Evolutionary conservation across 2,888 invertebrate genomes (phyloP), one percentile per base, ranked within the genome.

Genomic region (Megastigmus dorsalis): DNA sequence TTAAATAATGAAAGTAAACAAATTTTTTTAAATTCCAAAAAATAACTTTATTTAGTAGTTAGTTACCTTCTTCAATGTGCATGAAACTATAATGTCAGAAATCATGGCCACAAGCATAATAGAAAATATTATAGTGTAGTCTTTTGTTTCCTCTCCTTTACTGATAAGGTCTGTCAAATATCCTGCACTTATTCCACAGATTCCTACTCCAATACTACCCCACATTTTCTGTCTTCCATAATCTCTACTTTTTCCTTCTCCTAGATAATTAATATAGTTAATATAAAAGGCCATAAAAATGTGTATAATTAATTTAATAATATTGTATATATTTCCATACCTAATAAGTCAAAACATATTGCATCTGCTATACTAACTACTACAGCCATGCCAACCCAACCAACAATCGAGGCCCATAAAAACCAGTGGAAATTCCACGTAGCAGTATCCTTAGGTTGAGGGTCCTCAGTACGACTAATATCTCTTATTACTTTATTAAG

Each of bases 191-290:
- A 95, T 89, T 0, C 95, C 93, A 81, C 95, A 92, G 60, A 93
- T 87, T 18, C 96, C 97, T 93, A 95, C 96, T 0, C 96, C 97
- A 1, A 97, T 89, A 0, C 97, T 94, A 0, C 97, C 97, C 93
- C 94, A 97, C 75, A 96, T 89, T 50, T 96, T 91, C 85, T 97
- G 97, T 79, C 93, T 92, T 0, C 97, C 97, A 86, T 95, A 97
- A 28, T 92, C 90, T 55, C 93, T 91, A n/a, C 93, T 91, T 65
- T 92, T 91, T 1, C 84, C 84, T 3, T 93, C 92, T 54, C 93
- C 94, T 94, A 78, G 79, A 15, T 23, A 54, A 54, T 1, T 1
- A 48, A 50, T 48, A 38, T 15, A 68, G 60, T 55, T 20, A 20
- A 36, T 20, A 30, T 9, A 20, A 45, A 55, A 50, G 41, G n/a